Percentiles rank a stretch among this genome's conserved stretches.
These are phyloP conservation scores for Zosterops pallidus DNA, from an alignment of 2,113 vertebrate species.

Conservation along the genomic window DNA sequence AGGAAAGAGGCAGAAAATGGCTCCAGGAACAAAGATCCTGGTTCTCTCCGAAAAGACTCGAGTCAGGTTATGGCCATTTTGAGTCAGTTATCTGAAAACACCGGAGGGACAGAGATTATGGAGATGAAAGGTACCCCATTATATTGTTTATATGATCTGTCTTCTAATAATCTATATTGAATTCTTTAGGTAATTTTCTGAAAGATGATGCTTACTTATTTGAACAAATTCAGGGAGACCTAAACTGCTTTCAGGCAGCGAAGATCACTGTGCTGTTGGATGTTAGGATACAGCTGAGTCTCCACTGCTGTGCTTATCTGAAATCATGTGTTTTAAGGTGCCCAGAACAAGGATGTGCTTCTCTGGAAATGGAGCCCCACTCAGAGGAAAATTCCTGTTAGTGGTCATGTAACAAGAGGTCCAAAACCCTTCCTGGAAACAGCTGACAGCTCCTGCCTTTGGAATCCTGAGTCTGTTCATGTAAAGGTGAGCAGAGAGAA, in stretches of 20 bases:
- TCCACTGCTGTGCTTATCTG: neutral
- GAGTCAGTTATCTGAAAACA: slow-evolving; percentile 29
- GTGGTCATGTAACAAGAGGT: neutral
- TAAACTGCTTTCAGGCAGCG: neutral
- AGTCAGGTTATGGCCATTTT: neutral
- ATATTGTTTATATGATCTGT: slow-evolving; percentile 41
- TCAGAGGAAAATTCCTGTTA: neutral
- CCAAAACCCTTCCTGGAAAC: neutral
- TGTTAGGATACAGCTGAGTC: neutral
- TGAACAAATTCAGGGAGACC: slow-evolving; percentile 27
- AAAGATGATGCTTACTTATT: slow-evolving; percentile 51
- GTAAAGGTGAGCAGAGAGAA: neutral
- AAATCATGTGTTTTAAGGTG: neutral
- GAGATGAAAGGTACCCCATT: slow-evolving; percentile 52
- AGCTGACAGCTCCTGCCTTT: neutral
- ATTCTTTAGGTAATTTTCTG: slow-evolving; percentile 56
- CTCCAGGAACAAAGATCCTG: slow-evolving; percentile 41
- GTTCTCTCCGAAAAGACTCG: neutral
- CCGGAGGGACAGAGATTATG: slow-evolving; percentile 25
- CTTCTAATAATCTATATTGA: slow-evolving; percentile 49
- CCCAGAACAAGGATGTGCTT: neutral
- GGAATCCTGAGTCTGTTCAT: neutral
- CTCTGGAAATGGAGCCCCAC: neutral
- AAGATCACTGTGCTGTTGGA: neutral
- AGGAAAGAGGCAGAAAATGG: neutral